Evolutionary conservation across 35 echinoderm and acorn worm genomes (phyloP), one percentile per base, ranked within the genome.

Genomic region (Acanthaster planci): DNA sequence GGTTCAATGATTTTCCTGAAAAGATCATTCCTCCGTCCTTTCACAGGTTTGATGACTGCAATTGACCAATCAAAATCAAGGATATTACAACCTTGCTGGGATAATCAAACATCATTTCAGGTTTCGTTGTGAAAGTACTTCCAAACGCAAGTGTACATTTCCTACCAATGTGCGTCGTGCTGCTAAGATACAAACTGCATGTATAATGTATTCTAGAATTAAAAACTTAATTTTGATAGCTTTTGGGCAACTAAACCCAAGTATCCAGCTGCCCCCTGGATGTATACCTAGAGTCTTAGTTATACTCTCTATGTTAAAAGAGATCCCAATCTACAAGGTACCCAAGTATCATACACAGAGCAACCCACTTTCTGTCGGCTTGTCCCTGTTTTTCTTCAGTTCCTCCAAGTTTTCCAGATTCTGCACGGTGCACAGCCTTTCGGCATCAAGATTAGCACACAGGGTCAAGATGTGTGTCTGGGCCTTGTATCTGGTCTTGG

Each of bases 391-490:
- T 21, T 19, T 54, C 22, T 79, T 77, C 55, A 91, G 52, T 21
- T 80, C 60, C 7, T 91, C 83, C 39, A 86, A 35, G 27, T 68
- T 80, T 0, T 91, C 76, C 81, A 37, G 23, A 52, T 75, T 72
- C 32, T 72, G 50, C 39, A 91, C 89, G 8, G 44, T 86, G 3
- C 82, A 86, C 8, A 91, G 77, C 31, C 79, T 60, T 2, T 91
- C 60, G 0, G 84, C 82, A 31, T 91, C 89, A 10, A 91, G 77
- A 29, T 91, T 91, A 38, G 83, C 89, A 37, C 89, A 91, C 8
- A 86, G 50, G 57, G 55, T 76, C n/a, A 93, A 54, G 21, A 93
- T 80, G 39, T 93, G 85, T 1, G 40, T 60, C 19, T 76, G 79
- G 26, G 91, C 91, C 56, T 88, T 78, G 18, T 78, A 80, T 19